Conservation (phyloP, 2,113 vertebrate species). For the Corythaeola cristata region DNA sequence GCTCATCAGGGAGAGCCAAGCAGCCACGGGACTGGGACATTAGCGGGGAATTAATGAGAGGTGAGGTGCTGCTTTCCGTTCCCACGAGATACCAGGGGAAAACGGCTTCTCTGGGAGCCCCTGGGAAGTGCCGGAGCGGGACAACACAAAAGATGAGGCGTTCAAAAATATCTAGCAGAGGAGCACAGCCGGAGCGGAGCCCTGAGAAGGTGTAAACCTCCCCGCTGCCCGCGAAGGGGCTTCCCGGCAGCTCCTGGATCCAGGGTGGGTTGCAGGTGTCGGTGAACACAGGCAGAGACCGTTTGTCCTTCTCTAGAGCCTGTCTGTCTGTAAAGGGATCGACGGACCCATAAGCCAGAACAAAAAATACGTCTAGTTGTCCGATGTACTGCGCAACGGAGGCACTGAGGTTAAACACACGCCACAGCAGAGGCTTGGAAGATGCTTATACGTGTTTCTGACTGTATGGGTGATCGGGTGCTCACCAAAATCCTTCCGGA, state of each 20-base stretch:
- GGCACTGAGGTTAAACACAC: neutral
- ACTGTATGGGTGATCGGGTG: neutral
- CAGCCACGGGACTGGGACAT: neutral
- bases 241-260: neutral
- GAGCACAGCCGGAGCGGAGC: neutral
- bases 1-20: neutral
- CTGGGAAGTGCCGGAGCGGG: neutral
- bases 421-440: neutral
- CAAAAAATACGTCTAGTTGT: neutral
- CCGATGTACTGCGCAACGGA: neutral
- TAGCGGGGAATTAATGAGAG: accelerated
- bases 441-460: accelerated
- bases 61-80: neutral
- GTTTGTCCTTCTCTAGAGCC: neutral
- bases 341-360: neutral
- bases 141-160: neutral
- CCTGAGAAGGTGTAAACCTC: neutral
- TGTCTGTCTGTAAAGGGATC: neutral
- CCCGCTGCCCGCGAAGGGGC: neutral
- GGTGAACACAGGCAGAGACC: neutral
- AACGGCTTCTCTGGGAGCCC: neutral
- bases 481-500: neutral
- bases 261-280: neutral
- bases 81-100: neutral
- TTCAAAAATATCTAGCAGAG: neutral